A percentile compares a stretch with the other conserved stretches of the same genome.
Evolutionary conservation across 2,797 vertebrate species (phyloP).

Genomic region (Nasua narica): DNA sequence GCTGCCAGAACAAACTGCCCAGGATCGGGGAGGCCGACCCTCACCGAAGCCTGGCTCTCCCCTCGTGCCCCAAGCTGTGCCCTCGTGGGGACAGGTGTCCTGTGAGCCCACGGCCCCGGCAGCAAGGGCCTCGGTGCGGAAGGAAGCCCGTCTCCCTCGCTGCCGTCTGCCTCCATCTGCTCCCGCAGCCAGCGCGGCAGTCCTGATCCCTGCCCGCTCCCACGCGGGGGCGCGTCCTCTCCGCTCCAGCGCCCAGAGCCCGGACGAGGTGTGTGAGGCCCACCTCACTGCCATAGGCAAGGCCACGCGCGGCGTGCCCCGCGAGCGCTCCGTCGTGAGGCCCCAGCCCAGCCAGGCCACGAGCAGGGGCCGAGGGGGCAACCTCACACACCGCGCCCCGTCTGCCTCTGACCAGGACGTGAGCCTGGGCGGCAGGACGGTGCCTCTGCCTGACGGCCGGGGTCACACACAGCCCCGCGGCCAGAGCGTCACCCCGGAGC

Average conservation of each 20-base stretch:
- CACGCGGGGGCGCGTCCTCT: no score
- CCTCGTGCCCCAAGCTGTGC: neutral
- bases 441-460: neutral
- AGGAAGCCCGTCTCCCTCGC: no score
- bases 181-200: accelerated
- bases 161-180: neutral
- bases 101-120: neutral
- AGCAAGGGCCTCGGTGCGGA: neutral
- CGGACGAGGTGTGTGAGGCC: neutral
- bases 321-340: accelerated
- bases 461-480: accelerated
- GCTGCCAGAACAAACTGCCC: neutral
- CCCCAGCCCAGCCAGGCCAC: accelerated
- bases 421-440: neutral
- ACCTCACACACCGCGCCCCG: accelerated
- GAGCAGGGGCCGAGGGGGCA: neutral
- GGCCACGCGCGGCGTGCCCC: accelerated
- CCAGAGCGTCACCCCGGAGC: neutral
- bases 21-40: accelerated
- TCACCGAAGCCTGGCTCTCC: accelerated
- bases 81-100: neutral
- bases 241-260: no score
- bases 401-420: no score
- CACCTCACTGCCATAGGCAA: neutral
- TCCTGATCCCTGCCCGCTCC: neutral